Evolutionary conservation across 2,888 invertebrate species (phyloP).

Genomic region (Syrphus vitripennis): DNA sequence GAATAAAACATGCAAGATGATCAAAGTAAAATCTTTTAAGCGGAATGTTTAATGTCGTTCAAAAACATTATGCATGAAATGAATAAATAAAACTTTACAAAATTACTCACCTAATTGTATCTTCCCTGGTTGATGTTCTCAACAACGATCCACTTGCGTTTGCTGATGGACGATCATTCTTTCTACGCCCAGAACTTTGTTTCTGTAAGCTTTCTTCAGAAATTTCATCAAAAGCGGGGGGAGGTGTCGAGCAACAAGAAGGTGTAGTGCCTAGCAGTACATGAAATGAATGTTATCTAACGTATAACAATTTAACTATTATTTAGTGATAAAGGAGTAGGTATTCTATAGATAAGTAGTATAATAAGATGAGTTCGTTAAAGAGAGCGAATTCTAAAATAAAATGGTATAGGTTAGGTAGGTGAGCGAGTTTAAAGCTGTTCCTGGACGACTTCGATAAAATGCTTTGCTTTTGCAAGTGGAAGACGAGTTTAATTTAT

Average conservation of each 20-base stretch:
- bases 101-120: conserved; percentile 78
- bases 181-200: conserved; percentile 78
- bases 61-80: too few relatives aligned
- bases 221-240: conserved; percentile 95
- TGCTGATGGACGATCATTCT: conserved; percentile 78
- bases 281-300: conserved; percentile 74
- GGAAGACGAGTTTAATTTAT: conserved; percentile 21
- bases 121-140: conserved; percentile 79
- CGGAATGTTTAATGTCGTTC: too few relatives aligned
- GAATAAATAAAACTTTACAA: neutral
- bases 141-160: conserved; percentile 78
- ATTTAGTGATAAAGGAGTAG: conserved; percentile 28
- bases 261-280: conserved; percentile 84
- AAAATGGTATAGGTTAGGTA: neutral
- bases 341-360: conserved; percentile 3
- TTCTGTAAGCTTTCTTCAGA: conserved; percentile 81
- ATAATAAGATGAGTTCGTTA: conserved; percentile 1
- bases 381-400: conserved; percentile 12
- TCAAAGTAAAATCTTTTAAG: too few relatives aligned
- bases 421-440: conserved; percentile 37
- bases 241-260: conserved; percentile 93
- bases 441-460: neutral
- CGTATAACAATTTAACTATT: conserved; percentile 54
- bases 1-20: too few relatives aligned
- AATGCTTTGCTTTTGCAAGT: neutral